Base-by-base conservation (phyloP, 1,140 invertebrate genomes). In the Belonocnema kinseyi region DNA sequence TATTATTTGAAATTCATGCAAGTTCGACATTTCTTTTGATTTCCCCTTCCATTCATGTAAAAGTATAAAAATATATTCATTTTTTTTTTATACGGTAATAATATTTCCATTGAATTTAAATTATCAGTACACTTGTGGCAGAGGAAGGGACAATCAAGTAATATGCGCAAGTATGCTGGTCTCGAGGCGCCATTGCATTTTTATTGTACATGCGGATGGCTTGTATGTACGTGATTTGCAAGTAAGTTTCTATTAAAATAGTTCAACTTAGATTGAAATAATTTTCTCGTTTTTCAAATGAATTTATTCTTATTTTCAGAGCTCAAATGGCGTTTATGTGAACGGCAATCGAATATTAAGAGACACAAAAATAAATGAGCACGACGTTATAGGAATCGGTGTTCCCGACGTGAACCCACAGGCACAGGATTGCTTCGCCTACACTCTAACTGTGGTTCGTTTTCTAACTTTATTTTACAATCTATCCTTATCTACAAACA, bases 51-150 rank as follows among this genome's bases (percentile, higher is more conserved):
- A 46, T 10, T 46, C 10, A 46, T 46, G 40, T 0, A 1, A 46
- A 46, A 46, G 7, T 46, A 46, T 8, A 11, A 46, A 46, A 46
- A 46, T 46, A 46, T 46, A 46, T 46, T 46, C 40, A 46, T 11
- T 46, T 10, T 46, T 40, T n/a, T 2, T 46, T 46, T 46, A 46
- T 46, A 10, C 10, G 5, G 40, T 46, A 11, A 46, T 46, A 11
- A 54, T 17, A 8, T 54, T 17, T 54, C 17, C 3, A 17, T 54
- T 54, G 3, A 10, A 17, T 54, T n/a, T 10, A 8, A 54, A 66
- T 76, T 82, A 83, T 72, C 40, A 88, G 87, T 87, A 87, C 16
- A 80, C 79, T 8, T 88, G 85, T 72, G 87, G 87, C 12, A 80
- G 87, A 73, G 77, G 56, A 11, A 83, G 73, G n/a, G 81, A 77